Evolutionary conservation across 2,113 vertebrate genomes (phyloP), one percentile per base, ranked within the genome.

Genomic region (Monopterus albus): DNA sequence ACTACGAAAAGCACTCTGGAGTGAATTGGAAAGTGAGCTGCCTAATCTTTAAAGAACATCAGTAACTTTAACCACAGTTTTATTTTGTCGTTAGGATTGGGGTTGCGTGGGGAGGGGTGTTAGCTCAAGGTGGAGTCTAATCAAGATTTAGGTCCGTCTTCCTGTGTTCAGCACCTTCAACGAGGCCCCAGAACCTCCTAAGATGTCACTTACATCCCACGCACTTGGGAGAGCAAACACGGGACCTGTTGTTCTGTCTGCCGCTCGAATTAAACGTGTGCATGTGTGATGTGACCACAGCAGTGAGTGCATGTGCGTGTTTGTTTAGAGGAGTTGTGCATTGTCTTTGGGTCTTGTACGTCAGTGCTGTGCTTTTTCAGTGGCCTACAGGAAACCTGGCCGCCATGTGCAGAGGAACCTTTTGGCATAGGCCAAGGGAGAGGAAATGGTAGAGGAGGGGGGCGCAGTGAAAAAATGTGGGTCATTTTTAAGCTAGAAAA

Each of bases 361-460:
- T 94, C 92, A 94, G 87, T 57, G 63, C 76, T 28, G 83, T 72
- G 91, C 80, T 86, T 90, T 92, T 87, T 91, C 81, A 88, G 88
- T 79, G 88, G 84, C 87, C 81, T 82, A 88, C 92, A 93, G 93
- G 93, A 94, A 93, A 86, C 89, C 83, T 67, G 88, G 85, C 87
- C 87, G 85, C 91, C 92, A 93, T 93, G 91, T 94, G 93, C 87
- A 81, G 82, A 82, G 90, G 87, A 93, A 94, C 93, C 93, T 94
- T 93, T 91, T 92, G 92, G 92, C 92, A 90, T 81, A 84, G 88
- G 88, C 82, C 82, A 74, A 86, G 87, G 83, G 91, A 91, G 88
- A 92, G 93, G 93, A 94, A 93, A 90, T 86, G 81, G 76, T 74
- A 67, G 59, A 49, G 75, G 69, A 12, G 67, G 53, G 46, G 69